Conservation (phyloP, 1,140 invertebrate species). For the Prorops nasuta region DNA sequence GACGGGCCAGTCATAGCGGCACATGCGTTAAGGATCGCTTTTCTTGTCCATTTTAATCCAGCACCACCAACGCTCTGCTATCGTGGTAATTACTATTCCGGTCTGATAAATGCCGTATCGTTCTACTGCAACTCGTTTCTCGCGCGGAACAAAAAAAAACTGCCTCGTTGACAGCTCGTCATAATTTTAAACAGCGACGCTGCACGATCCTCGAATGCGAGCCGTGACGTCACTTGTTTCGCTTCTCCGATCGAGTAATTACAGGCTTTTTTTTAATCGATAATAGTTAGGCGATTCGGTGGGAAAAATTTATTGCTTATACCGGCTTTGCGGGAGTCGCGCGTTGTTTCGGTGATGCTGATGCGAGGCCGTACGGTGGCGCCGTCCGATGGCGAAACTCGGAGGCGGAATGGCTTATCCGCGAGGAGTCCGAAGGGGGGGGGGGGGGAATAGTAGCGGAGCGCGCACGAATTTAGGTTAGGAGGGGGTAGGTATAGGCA, state of each 20-base stretch:
- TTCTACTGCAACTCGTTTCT: not conserved
- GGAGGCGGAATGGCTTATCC: slow-evolving; percentile 26
- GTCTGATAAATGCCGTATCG: not conserved
- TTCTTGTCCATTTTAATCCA: not conserved
- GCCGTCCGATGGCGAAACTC: slow-evolving; percentile 38
- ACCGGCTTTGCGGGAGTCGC: too few relatives aligned
- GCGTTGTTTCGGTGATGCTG: too few relatives aligned
- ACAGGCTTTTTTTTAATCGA: too few relatives aligned
- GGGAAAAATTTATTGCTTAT: too few relatives aligned
- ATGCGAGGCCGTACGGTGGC: slow-evolving; percentile 41
- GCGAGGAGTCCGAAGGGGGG: slow-evolving; percentile 12
- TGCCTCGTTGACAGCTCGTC: not conserved
- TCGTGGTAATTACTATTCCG: not conserved
- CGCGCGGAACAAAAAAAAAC: not conserved
- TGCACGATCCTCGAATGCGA: not conserved
- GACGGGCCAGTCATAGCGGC: slow-evolving; percentile 8
- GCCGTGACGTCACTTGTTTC: too few relatives aligned
- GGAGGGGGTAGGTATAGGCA: slow-evolving; percentile 17
- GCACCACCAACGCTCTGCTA: too few relatives aligned
- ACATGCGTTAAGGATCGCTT: slow-evolving; percentile 17
- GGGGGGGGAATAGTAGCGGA: too few relatives aligned
- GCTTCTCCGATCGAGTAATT: too few relatives aligned
- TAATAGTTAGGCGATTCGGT: too few relatives aligned
- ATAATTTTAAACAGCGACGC: not conserved
- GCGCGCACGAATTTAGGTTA: too few relatives aligned